A percentile compares a stretch with the other conserved stretches of the same genome.
These are phyloP conservation scores for Acanthopleura granulata DNA, from an alignment of 2,888 invertebrate species.

Conservation along the genomic window DNA sequence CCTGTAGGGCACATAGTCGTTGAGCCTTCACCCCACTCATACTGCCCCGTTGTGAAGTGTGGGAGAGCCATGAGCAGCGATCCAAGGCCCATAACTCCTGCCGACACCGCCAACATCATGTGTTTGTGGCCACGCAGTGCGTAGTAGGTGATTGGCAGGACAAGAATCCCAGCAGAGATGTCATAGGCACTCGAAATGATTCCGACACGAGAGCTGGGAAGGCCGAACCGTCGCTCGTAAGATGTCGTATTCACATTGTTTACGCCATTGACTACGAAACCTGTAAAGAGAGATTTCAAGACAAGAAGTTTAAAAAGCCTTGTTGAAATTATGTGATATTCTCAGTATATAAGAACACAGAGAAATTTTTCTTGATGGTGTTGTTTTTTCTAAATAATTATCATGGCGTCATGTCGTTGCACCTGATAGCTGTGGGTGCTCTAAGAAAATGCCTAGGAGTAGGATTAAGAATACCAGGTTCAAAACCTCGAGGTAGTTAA, in stretches of 20 bases:
- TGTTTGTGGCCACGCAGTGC: constrained; percentile 72
- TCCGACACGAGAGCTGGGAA: constrained; percentile 59
- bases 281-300: constrained; percentile 32
- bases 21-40: constrained; percentile 66
- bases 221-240: constrained; percentile 60
- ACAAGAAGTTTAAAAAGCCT: background rate
- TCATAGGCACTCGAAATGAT: constrained; percentile 64
- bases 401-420: too few species aligned
- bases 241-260: constrained; percentile 65
- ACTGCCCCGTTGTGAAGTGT: constrained; percentile 81
- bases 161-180: constrained; percentile 59
- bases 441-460: too few species aligned
- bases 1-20: background rate
- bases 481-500: too few species aligned
- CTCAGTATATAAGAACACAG: background rate
- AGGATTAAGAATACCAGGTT: too few species aligned
- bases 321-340: background rate
- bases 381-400: too few species aligned
- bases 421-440: too few species aligned
- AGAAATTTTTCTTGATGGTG: too few species aligned
- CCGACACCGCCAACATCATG: constrained; percentile 80
- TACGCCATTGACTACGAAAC: constrained; percentile 65
- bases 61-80: constrained; percentile 84
- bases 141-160: constrained; percentile 54
- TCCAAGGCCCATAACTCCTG: constrained; percentile 78